phyloP scores from a whole-genome alignment of 2,113 vertebrate genomes.

The Prochilodus magdalenae region DNA sequence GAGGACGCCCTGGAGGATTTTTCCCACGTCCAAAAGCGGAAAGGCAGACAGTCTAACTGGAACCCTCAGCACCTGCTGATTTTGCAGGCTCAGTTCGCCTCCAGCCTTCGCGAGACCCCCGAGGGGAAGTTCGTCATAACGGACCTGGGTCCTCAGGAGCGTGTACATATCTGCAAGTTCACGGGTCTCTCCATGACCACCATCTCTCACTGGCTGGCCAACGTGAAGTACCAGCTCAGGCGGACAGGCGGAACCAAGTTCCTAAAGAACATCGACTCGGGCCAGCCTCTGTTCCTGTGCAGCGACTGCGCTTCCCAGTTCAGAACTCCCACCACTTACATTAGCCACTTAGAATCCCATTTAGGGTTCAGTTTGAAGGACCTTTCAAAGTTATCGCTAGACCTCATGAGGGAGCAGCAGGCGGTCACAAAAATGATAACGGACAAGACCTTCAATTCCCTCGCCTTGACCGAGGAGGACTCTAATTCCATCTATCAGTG shows the following conservation, averaged over 20 bases:
- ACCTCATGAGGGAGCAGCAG: constrained; percentile 93
- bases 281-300: constrained; percentile 98
- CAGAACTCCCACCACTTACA: constrained; percentile 96
- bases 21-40: constrained; percentile 94
- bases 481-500: constrained; percentile 92
- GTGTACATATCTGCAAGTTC: constrained; percentile 99
- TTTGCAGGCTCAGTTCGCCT: constrained; percentile 97
- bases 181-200: constrained; percentile 99
- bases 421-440: constrained; percentile 87
- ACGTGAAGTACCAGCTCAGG: constrained; percentile 98
- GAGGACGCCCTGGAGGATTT: constrained; percentile 95
- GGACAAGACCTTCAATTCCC: constrained; percentile 86
- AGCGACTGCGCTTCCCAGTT: constrained; percentile 99
- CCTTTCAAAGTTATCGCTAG: constrained; percentile 96
- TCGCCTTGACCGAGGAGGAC: constrained; percentile 90
- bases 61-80: constrained; percentile 98
- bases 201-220: constrained; percentile 99
- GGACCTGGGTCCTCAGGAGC: constrained; percentile 96
- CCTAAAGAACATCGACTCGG: constrained; percentile 98
- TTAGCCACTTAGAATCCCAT: constrained; percentile 96
- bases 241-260: constrained; percentile 99
- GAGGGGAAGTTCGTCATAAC: constrained; percentile 95
- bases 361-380: constrained; percentile 98
- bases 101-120: constrained; percentile 90
- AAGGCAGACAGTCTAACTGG: constrained; percentile 99